A percentile compares a stretch with the other conserved stretches of the same genome.
These are phyloP conservation scores for Odontocerum albicorne DNA, from an alignment of 2,888 invertebrate genomes.

Conservation along the genomic window DNA sequence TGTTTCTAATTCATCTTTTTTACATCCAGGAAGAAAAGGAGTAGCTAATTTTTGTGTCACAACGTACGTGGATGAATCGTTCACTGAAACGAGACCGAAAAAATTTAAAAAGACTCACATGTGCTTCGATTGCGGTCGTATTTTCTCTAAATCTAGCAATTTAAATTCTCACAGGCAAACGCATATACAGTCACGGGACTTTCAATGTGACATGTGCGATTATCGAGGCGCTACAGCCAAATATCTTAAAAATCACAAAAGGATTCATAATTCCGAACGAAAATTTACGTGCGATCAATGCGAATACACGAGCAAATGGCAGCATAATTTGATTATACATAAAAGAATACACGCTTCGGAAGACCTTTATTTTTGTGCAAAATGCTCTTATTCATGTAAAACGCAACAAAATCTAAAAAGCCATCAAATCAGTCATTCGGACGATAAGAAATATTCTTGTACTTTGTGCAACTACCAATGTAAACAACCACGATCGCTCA, in stretches of 20 bases:
- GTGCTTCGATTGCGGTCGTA: too few relatives aligned
- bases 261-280: neutral
- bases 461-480: neutral
- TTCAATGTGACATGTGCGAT: too few relatives aligned
- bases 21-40: too few relatives aligned
- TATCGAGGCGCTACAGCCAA: too few relatives aligned
- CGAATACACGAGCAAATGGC: conserved; percentile 6
- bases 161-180: too few relatives aligned
- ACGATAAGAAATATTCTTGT: neutral
- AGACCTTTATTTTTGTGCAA: neutral
- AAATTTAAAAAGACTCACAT: too few relatives aligned
- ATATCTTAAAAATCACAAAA: conserved; percentile 5
- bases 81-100: too few relatives aligned
- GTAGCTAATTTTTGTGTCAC: too few relatives aligned
- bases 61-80: too few relatives aligned
- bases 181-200: too few relatives aligned
- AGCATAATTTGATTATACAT: conserved; percentile 7
- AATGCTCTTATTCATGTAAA: neutral
- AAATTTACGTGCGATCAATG: conserved; percentile 1
- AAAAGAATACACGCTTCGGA: conserved; percentile 2
- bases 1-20: too few relatives aligned
- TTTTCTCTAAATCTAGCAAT: too few relatives aligned
- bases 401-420: neutral
- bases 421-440: conserved; percentile 1
- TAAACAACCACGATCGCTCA: conserved; percentile 4